Base-by-base conservation (phyloP, 2,888 invertebrate genomes). In the Erannis defoliaria region DNA sequence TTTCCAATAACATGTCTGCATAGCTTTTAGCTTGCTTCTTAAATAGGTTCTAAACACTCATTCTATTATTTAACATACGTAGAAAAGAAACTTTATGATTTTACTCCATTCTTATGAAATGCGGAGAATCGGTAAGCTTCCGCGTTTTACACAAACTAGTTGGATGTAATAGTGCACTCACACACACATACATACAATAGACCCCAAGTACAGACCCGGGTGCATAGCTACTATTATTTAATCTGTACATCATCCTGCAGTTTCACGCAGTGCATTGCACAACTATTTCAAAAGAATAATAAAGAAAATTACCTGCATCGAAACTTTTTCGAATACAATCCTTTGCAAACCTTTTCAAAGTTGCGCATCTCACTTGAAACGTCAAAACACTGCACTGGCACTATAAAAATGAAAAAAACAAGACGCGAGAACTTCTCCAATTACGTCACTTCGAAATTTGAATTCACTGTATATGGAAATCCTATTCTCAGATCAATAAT, bases 281-380 rank as follows among this genome's bases (percentile, higher is more conserved):
- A 16, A 31, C 29, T 14, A 45, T 18, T 19, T 33, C 48, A 45
- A n/a, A 45, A 50, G 23, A 26, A 19, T 51, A 23, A 18, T 23
- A 21, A 38, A 40, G 49, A 16, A 70, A 85, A 86, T 72, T 79
- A 90, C 90, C 90, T 90, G 90, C 90, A 90, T 90, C 75, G 81
- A 86, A 80, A 74, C 69, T 67, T 70, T 70, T 75, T 78, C 65
- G 70, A 72, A 74, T 66, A 65, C 67, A 76, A 75, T 75, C 76
- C 78, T 68, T 73, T 60, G 63, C 68, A 64, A 74, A 64, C 55
- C 45, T 38, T 70, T 78, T 69, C 68, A 66, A 72, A 73, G 76
- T 35, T 43, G 26, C 74, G 73, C 88, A 88, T 88, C 77, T 77
- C 86, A 82, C 78, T 72, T 65, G 31, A 18, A 66, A 74, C 67